Evolutionary conservation across 2,113 vertebrate species (phyloP), one percentile per base, ranked within the genome.

Genomic region (Zosterops hypoxanthus): DNA sequence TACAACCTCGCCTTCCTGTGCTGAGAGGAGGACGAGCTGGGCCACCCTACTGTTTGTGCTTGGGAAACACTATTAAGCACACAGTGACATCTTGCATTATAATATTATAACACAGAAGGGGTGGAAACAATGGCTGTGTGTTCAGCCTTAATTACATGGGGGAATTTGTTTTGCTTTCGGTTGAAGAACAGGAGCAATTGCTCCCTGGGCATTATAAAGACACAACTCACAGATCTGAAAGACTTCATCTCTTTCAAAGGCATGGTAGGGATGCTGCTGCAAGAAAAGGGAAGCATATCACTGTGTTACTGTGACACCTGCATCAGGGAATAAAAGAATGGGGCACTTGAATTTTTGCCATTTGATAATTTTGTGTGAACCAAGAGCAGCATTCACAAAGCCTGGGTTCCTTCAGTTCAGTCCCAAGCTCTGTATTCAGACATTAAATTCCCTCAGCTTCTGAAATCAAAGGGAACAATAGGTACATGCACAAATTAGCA

Each of bases 41-140:
- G 94, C 79, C 95, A 82, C 86, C 83, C 63, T 26, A 92, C 90
- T 82, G 29, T 68, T 88, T 75, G 42, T 66, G n/a, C 80, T 78
- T 83, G 64, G 72, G 96, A 98, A 95, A 97, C 87, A 92, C 92
- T 92, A 68, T 72, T 91, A 93, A 95, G 93, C 88, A 96, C 94
- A 92, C 44, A 72, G 50, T 97, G 91, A 95, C 21, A 34, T 90
- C 96, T 91, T 96, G 86, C 88, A 86, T 94, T 94, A 82, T 77
- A 95, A 92, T 91, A 91, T 81, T 86, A 14, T 66, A 95, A 91
- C 69, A 83, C 53, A 83, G 90, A 90, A 92, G 86, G 64, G 82
- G 44, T 82, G 68, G 72, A 93, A 95, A 94, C 86, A 95, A 92
- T 75, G 86, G 28, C 94, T 73, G 71, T 91, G 83, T 84, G 94